Evolutionary conservation across 2,888 invertebrate genomes (phyloP).

Genomic region (Tyria jacobaeae): DNA sequence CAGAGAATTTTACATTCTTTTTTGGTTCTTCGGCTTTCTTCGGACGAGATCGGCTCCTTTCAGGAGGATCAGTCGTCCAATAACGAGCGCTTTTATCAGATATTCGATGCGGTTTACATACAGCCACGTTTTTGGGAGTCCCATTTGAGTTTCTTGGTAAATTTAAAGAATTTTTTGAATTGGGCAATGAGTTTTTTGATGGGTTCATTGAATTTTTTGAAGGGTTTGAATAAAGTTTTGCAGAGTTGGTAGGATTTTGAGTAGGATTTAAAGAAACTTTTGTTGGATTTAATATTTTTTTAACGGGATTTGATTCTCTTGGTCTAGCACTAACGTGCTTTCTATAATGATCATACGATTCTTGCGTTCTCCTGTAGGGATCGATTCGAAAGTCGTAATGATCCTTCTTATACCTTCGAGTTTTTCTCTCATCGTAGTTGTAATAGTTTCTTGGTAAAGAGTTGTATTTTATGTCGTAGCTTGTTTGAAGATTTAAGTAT

Average conservation of each 20-base stretch:
- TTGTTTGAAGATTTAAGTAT: slow-evolving; percentile 77
- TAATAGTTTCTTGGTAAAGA: slow-evolving; percentile 78
- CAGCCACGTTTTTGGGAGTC: slow-evolving; percentile 73
- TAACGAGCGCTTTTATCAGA: slow-evolving; percentile 76
- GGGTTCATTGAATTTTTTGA: slow-evolving; percentile 40
- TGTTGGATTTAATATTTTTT: slow-evolving; percentile 25
- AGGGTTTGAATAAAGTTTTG: slow-evolving; percentile 4
- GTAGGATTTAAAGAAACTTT: slow-evolving; percentile 37
- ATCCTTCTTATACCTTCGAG: slow-evolving; percentile 73
- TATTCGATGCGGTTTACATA: slow-evolving; percentile 78
- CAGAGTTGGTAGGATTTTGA: slow-evolving; percentile 22
- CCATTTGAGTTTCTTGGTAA: slow-evolving; percentile 44
- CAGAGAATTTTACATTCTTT: slow-evolving; percentile 84
- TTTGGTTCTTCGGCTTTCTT: slow-evolving; percentile 75
- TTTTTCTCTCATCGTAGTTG: slow-evolving; percentile 68
- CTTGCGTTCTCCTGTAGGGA: slow-evolving; percentile 61
- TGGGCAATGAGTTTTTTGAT: slow-evolving; percentile 28
- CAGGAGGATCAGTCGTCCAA: slow-evolving; percentile 77
- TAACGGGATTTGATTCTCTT: slow-evolving; percentile 31
- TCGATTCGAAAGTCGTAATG: slow-evolving; percentile 82
- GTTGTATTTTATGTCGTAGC: slow-evolving; percentile 77
- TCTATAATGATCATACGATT: slow-evolving; percentile 68
- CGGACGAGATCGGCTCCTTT: slow-evolving; percentile 60
- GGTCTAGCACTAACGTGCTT: slow-evolving; percentile 45
- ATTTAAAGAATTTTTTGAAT: slow-evolving; percentile 28